phyloP scores from a whole-genome alignment of 2,113 vertebrate genomes.

The Sitta europaea region DNA sequence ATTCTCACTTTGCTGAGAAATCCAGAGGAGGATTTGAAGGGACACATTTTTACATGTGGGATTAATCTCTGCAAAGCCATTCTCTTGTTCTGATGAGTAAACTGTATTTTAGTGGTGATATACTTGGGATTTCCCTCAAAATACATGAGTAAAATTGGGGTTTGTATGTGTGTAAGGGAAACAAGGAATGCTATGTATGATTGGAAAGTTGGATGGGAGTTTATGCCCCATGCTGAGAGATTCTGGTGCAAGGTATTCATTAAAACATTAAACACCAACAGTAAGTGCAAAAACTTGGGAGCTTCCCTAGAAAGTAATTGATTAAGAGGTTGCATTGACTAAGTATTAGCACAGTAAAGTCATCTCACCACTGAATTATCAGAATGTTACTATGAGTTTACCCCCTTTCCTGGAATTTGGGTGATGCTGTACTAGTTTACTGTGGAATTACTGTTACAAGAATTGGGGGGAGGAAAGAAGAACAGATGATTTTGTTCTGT shows the following conservation, averaged over 20 bases:
- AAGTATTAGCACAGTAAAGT: not conserved
- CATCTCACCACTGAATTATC: not conserved
- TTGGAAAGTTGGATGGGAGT: not conserved
- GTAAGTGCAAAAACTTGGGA: not conserved
- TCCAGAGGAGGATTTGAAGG: not conserved
- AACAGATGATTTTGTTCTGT: not conserved
- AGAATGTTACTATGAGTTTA: not conserved
- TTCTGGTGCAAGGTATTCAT: not conserved
- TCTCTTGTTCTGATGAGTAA: not conserved
- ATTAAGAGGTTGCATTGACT: not conserved
- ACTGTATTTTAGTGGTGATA: not conserved
- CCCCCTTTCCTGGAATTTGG: not conserved
- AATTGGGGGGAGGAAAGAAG: fast-evolving
- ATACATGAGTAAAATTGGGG: not conserved
- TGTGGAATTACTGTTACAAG: not conserved
- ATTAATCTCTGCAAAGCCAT: not conserved
- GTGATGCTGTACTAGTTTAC: not conserved
- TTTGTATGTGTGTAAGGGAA: fast-evolving
- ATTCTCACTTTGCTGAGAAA: not conserved
- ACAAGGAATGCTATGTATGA: not conserved
- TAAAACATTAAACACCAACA: not conserved
- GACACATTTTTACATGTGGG: not conserved
- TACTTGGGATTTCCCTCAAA: not conserved
- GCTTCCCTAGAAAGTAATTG: not conserved
- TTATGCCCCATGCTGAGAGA: not conserved